A percentile compares a stretch with the other conserved stretches of the same genome.
These are phyloP conservation scores for Hoplodrina blanda DNA, from an alignment of 2,888 invertebrate species.

Conservation along the genomic window DNA sequence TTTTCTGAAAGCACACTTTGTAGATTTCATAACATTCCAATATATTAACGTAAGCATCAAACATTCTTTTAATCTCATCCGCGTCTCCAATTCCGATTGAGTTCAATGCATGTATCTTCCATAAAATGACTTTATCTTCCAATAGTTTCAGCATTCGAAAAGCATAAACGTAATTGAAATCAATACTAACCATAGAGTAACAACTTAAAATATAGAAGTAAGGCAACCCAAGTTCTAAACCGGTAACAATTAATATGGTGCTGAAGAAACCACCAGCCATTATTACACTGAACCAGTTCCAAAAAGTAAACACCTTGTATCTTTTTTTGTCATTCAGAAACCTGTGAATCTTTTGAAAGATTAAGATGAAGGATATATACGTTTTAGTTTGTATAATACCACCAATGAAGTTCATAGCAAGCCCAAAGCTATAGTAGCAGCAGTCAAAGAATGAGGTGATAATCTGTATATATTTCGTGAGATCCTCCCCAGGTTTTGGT, in stretches of 20 bases:
- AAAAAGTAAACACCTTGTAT: background rate
- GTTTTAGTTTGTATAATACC: background rate
- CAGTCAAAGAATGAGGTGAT: slow-evolving; percentile 13
- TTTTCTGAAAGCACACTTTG: slow-evolving; percentile 15
- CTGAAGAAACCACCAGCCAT: background rate
- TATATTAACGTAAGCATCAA: slow-evolving; percentile 19
- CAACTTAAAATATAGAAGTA: slow-evolving; percentile 20
- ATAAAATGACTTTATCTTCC: slow-evolving; percentile 21
- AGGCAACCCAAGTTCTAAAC: background rate
- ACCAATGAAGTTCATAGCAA: slow-evolving; percentile 2
- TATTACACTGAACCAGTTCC: slow-evolving; percentile 21
- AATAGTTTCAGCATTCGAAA: slow-evolving; percentile 24
- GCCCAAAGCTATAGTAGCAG: slow-evolving; percentile 15
- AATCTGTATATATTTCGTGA: background rate
- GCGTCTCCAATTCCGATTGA: background rate
- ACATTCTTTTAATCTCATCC: slow-evolving; percentile 1
- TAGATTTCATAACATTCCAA: slow-evolving; percentile 30
- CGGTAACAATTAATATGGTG: background rate
- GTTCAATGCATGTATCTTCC: slow-evolving; percentile 9
- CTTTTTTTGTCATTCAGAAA: slow-evolving; percentile 7
- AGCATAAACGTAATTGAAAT: slow-evolving; percentile 27
- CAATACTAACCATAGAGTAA: slow-evolving; percentile 18
- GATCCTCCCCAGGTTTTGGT: background rate
- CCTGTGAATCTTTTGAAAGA: slow-evolving; percentile 20
- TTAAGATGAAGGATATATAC: slow-evolving; percentile 6